Conservation (phyloP, 2,113 vertebrate species). For the Syngnathoides biaculeatus region DNA sequence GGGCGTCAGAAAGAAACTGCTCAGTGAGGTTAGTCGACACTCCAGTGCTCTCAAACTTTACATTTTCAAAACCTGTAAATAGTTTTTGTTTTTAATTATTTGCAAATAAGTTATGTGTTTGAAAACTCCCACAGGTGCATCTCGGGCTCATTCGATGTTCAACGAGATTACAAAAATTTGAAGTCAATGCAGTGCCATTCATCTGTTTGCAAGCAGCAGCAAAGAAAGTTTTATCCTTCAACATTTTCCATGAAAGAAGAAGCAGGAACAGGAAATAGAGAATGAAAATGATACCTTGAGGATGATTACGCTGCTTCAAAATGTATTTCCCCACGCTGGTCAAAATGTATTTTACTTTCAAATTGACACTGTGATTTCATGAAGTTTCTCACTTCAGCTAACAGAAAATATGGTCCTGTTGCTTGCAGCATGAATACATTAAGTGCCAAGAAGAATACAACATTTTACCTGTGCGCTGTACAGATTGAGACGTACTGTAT, state of each 20-base stretch:
- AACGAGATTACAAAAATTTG: constrained; percentile 20
- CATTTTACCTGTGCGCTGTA: constrained; percentile 35
- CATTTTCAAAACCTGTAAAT: too few relatives aligned
- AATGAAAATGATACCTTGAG: constrained; percentile 24
- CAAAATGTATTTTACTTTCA: constrained; percentile 29
- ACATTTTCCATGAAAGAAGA: constrained; percentile 7
- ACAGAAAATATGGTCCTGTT: constrained; percentile 26
- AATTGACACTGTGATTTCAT: constrained; percentile 33
- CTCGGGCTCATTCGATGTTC: constrained; percentile 23
- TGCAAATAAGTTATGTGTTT: too few relatives aligned
- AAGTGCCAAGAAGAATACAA: constrained; percentile 25
- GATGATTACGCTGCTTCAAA: constrained; percentile 39
- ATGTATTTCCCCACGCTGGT: constrained; percentile 33
- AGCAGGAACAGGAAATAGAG: constrained; percentile 19
- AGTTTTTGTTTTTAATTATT: too few relatives aligned
- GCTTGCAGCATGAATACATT: constrained; percentile 30
- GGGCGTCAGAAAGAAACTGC: constrained; percentile 6
- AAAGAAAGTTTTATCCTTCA: not conserved
- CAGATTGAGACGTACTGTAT: constrained; percentile 34
- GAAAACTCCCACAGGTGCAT: constrained; percentile 26
- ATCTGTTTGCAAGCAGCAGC: constrained; percentile 6
- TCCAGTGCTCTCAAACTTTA: constrained; percentile 31
- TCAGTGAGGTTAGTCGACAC: constrained; percentile 24
- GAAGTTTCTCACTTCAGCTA: constrained; percentile 12
- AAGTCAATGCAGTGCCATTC: constrained; percentile 16